Base-by-base conservation (phyloP, 92 coral and sea anemone genomes). In the Siderastrea siderea region DNA sequence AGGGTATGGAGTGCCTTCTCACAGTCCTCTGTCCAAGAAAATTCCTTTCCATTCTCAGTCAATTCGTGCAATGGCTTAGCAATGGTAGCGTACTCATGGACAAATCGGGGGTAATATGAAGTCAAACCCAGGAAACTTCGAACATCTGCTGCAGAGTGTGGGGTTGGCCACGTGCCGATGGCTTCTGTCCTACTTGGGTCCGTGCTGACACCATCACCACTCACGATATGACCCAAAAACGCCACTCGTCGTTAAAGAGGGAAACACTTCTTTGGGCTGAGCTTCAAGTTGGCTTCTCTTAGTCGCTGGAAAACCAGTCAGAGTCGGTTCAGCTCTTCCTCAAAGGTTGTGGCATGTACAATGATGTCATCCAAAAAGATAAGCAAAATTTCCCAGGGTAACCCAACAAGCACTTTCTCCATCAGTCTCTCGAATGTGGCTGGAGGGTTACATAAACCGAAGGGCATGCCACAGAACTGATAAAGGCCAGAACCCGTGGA, bases 151-250 rank as follows among this genome's bases (percentile, higher is more conserved):
- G 54, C 66, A 47, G 67, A 44, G 6, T 16, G 14, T n/a, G 84
- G 84, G 4, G 38, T 47, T 55, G 89, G 83, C 88, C 92, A 82
- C 6, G 70, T 65, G 47, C n/a, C 17, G 14, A 83, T 73, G 9
- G 69, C 78, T 44, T 58, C 57, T 4, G 58, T 47, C 79, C 74
- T 87, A 5, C 2, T 61, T 6, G 79, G 87, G 74, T 87, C 85
- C 2, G 81, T 61, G 15, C 70, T 13, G 8, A 87, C 61, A 2
- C 91, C 89, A 4, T 83, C 66, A 3, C 53, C 65, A 60, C 85
- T 77, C 17, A 89, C 71, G 17, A 83, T 77, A 55, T 82, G 92
- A 5, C 71, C 88, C 46, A 82, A 78, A 59, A 75, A 88, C 55
- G 82, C 58, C 53, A 83, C 92, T 38, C 67, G 45, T 53, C 58